Evolutionary conservation across 2,888 invertebrate species (phyloP).

Genomic region (Beris morrisii): DNA sequence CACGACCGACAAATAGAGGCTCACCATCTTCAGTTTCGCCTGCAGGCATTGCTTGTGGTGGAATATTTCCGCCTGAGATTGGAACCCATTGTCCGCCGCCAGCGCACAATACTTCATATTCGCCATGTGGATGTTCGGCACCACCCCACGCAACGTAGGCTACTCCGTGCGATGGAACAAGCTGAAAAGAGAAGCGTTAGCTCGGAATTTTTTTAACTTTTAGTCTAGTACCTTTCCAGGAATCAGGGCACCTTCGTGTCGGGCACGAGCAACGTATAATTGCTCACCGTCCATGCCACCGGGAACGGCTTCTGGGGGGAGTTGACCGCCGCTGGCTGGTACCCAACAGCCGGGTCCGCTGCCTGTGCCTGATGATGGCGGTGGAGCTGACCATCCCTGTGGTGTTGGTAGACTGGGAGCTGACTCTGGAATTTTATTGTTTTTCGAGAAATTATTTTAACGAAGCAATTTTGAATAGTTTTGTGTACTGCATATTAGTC

Average conservation of each 20-base stretch:
- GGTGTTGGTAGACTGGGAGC: slow-evolving; percentile 40
- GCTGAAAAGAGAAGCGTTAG: slow-evolving; percentile 17
- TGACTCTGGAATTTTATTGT: slow-evolving; percentile 30
- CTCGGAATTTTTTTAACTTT: neutral
- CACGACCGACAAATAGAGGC: slow-evolving; percentile 76
- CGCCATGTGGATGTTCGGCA: slow-evolving; percentile 65
- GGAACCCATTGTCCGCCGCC: slow-evolving; percentile 69
- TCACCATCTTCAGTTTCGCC: slow-evolving; percentile 78
- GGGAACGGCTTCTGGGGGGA: slow-evolving; percentile 72
- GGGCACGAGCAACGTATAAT: slow-evolving; percentile 69
- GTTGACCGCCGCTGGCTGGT: slow-evolving; percentile 62
- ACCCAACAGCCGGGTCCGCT: slow-evolving; percentile 62
- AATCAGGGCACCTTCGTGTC: slow-evolving; percentile 71
- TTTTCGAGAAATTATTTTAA: slow-evolving; percentile 1
- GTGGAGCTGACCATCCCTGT: slow-evolving; percentile 33
- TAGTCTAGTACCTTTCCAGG: slow-evolving; percentile 66
- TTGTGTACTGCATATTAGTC: no score
- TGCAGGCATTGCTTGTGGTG: slow-evolving; percentile 73
- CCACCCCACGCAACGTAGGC: slow-evolving; percentile 80
- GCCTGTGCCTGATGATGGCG: slow-evolving; percentile 39
- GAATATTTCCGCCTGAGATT: slow-evolving; percentile 67
- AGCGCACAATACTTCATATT: slow-evolving; percentile 70
- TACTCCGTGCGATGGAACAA: slow-evolving; percentile 68
- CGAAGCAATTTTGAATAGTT: neutral
- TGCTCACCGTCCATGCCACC: slow-evolving; percentile 68